Base-by-base conservation (phyloP, 2,113 vertebrate species). In the Sphyrna mokarran region DNA sequence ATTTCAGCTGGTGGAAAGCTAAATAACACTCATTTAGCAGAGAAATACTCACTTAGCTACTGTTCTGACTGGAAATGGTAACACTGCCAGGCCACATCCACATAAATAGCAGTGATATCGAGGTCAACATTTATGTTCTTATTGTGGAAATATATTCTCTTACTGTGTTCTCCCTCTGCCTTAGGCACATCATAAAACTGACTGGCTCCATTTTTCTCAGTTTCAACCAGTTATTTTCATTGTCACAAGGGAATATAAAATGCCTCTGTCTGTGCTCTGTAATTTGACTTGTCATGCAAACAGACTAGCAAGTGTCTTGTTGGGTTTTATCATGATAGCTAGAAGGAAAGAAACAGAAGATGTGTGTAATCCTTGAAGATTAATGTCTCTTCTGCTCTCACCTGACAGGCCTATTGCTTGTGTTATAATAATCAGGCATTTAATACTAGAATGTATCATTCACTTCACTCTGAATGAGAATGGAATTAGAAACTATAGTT, bases 341-440 rank as follows among this genome's bases (percentile, higher is more conserved):
- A 96, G 97, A 97, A 97, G 96, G 95, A 97, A 96, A 96, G 97
- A 97, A 97, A 97, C 96, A 98, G 97, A 98, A 96, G 96, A 58
- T 96, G 96, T 69, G 69, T 97, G 97, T 97, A 97, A 96, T 97
- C 97, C 96, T 96, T 96, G 69, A 96, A 96, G 96, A 98, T 98
- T 98, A 98, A 98, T 98, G 97, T 96, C 96, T 96, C 96, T 96
- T 97, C 97, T 97, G 96, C 97, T 97, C 97, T 97, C 96, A 96
- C 96, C 97, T 97, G 97, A 90, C 85, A 87, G 43, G 94, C 94
- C 94, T 94, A 54, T 54, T 72, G 68, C 94, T 95, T 72, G 94
- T 76, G 66, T 72, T 76, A 95, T 95, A 95, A 95, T 95, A 95
- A 95, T 95, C 94, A 70, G 94, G 94, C 94, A 54, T 95, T 95